Evolutionary conservation across 2,888 invertebrate genomes (phyloP), one percentile per base, ranked within the genome.

Genomic region (Beris chalybata): DNA sequence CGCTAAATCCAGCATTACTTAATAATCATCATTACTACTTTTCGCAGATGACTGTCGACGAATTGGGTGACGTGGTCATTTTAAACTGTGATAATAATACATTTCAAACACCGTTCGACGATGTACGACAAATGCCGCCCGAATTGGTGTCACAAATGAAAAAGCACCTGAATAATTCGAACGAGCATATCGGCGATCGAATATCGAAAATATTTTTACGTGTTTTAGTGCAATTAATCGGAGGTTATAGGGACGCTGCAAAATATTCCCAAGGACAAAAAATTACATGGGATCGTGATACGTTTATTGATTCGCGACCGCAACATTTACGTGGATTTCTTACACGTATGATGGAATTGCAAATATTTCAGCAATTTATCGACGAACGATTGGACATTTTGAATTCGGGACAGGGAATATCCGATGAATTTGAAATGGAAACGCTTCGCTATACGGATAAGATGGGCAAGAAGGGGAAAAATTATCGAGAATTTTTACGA

Each of bases 361-460:
- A 97, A 83, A 95, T 96, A 78, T 97, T 97, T 80, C 93, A 92
- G 78, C 95, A 95, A 71, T 80, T 98, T 79, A 93, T 98, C 75
- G 96, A 97, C 76, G 97, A 96, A 81, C 86, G 97, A 73, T 82
- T 97, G 72, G 91, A 93, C 73, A 89, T 95, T 85, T 85, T 97
- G 70, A 97, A 96, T 78, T 89, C 91, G n/a, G 97, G 97, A 0
- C 84, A 90, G 67, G 94, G 95, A 0, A 94, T 95, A 78, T 91
- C 91, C 44, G 97, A 98, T 79, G 94, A 97, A 77, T 98, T 98
- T 80, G 97, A 98, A 81, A 85, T 90, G 76, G 97, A 97, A 81
- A 90, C 88, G 67, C 90, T 64, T 77, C 84, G 76, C 75, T 83
- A 78, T 76, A 83, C 73, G 75, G 82, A 79, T 78, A 85, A 72